These are phyloP conservation scores for Coptotermes formosanus DNA, from an alignment of 1,140 invertebrate species.

Conservation along the genomic window DNA sequence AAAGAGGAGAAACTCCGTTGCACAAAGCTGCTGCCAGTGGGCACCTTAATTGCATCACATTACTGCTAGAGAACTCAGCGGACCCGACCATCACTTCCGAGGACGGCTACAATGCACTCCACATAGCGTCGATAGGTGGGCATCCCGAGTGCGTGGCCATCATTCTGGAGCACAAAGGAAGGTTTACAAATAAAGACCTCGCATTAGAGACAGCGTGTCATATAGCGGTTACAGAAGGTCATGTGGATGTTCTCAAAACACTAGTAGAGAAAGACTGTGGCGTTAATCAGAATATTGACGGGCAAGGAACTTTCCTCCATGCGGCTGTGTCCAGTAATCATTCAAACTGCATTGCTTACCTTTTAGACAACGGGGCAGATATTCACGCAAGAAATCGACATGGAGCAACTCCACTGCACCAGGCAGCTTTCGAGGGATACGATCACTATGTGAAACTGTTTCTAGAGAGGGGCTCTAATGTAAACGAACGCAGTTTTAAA, in stretches of 20 bases:
- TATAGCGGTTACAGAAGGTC: background rate
- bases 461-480: background rate
- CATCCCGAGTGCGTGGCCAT: slow-evolving; percentile 51
- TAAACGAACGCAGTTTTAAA: background rate
- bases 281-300: background rate
- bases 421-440: background rate
- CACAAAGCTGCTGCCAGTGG: slow-evolving; percentile 50
- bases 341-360: background rate
- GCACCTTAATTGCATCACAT: slow-evolving; percentile 45
- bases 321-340: background rate
- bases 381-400: background rate
- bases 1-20: background rate
- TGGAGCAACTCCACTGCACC: background rate
- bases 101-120: slow-evolving; percentile 64
- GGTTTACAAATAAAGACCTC: slow-evolving; percentile 37
- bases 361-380: background rate
- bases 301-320: background rate
- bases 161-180: slow-evolving; percentile 55
- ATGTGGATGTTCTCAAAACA: background rate
- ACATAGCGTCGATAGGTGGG: slow-evolving; percentile 36
- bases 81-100: slow-evolving; percentile 66
- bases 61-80: slow-evolving; percentile 67
- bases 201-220: background rate
- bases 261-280: background rate
- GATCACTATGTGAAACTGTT: background rate